phyloP scores from a whole-genome alignment of 2,888 invertebrate species.

The Camponotus fellah region DNA sequence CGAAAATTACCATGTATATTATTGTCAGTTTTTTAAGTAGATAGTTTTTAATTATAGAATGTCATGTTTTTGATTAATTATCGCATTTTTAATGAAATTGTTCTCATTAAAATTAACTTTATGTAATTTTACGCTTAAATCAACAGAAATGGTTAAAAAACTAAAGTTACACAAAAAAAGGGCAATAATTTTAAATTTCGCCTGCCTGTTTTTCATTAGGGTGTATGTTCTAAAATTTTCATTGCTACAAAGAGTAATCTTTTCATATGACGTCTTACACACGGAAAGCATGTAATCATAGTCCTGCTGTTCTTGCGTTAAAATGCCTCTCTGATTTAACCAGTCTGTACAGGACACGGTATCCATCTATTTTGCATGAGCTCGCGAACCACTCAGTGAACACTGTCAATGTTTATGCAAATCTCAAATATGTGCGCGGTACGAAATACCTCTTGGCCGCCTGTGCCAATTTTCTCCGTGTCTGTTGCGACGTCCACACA shows the following conservation, averaged over 20 bases:
- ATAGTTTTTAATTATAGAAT: not conserved
- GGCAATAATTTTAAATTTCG: not conserved
- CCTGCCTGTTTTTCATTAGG: not conserved
- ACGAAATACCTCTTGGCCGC: constrained; percentile 43
- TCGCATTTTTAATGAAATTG: no score
- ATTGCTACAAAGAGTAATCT: not conserved
- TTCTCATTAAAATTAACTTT: no score
- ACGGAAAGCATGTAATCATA: not conserved
- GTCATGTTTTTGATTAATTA: no score
- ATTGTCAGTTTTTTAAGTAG: not conserved
- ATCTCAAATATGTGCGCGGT: constrained; percentile 47
- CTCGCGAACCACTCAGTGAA: constrained; percentile 55
- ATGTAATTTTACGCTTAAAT: no score
- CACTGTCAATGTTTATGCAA: constrained; percentile 57
- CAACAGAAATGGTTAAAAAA: not conserved
- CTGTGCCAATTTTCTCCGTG: constrained; percentile 50
- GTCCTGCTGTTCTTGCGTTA: constrained; percentile 40
- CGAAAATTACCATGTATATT: not conserved
- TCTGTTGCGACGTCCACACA: constrained; percentile 27
- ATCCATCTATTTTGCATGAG: constrained; percentile 54
- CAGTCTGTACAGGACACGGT: constrained; percentile 40
- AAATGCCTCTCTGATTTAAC: constrained; percentile 47
- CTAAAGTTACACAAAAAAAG: not conserved
- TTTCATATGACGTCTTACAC: not conserved
- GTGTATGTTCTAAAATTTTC: not conserved